Base-by-base conservation (phyloP, 2,113 vertebrate species). In the Grammomys dolichurus region DNA sequence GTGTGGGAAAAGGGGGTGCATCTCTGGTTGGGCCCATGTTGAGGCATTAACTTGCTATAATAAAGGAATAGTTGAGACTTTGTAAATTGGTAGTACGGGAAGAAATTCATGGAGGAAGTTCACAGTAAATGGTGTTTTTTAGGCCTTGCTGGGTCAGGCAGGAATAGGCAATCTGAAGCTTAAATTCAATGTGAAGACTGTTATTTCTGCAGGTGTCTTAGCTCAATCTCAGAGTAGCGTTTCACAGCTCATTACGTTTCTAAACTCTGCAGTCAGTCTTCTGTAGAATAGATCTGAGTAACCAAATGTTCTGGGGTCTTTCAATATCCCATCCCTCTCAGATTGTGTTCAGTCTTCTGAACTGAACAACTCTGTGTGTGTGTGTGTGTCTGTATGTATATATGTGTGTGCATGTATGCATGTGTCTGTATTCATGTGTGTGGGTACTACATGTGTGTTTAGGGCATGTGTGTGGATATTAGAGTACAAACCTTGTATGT, bases 181-280 rank as follows among this genome's bases (percentile, higher is more conserved):
- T 92, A 46, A 65, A 73, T 89, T 94, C 48, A 94, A 78, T 67
- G 85, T 91, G 60, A 93, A 36, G 43, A 48, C 75, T 33, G 92
- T 90, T 89, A 3, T 24, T 77, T 46, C 11, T 24, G 19, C 28
- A 85, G 87, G 72, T 51, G 10, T 90, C 56, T 63, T 93, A 54
- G 20, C 10, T 84, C 78, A 89, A 72, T 70, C 7, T 85, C 90
- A n/a, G 46, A 89, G 43, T 78, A 94, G 89, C n/a, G 90, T 6
- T 69, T n/a, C 86, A 67, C 51, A 51, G 17, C 82, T 60, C 84
- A 13, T 63, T 90, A 86, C 10, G 51, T 75, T 93, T 86, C 26
- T 82, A 82, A 94, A 46, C 24, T 31, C 9, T 20, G 0, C 5
- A 77, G 5, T 80, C 51, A 63, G 94, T 82, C 24, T 69, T 96